These are phyloP conservation scores for Diabrotica virgifera DNA, from an alignment of 1,140 invertebrate species.

Conservation along the genomic window DNA sequence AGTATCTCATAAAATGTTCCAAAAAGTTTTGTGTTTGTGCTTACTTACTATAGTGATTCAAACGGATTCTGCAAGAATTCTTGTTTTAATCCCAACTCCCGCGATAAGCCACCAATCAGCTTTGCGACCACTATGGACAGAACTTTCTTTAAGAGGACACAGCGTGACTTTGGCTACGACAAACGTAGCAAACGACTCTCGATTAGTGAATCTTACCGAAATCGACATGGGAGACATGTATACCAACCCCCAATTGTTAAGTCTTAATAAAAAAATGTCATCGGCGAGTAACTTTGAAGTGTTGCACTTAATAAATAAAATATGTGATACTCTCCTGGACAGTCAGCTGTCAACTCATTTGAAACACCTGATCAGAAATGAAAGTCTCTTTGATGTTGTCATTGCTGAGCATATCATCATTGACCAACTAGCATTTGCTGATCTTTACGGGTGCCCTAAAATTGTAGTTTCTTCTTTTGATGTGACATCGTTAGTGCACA, in stretches of 20 bases:
- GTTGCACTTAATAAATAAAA: not conserved
- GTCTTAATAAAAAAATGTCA: not conserved
- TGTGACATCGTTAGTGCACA: not conserved
- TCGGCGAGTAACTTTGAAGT: not conserved
- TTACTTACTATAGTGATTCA: too few species aligned
- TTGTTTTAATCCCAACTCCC: constrained; percentile 52
- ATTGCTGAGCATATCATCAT: not conserved
- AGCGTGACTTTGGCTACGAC: constrained; percentile 33
- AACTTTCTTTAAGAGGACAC: constrained; percentile 33
- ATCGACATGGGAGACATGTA: constrained; percentile 23
- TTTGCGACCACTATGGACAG: constrained; percentile 43
- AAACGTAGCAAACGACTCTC: constrained; percentile 27
- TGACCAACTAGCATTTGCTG: not conserved
- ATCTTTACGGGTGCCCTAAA: not conserved
- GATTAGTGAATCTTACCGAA: constrained; percentile 31
- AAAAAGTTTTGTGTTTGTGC: too few species aligned
- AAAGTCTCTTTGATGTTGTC: not conserved
- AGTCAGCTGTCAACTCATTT: not conserved
- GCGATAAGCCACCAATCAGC: constrained; percentile 53
- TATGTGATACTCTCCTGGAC: not conserved
- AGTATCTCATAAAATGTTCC: too few species aligned
- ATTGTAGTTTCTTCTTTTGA: not conserved
- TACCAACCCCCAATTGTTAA: not conserved
- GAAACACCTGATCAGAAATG: not conserved
- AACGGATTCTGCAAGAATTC: constrained; percentile 46